Evolutionary conservation across 2,888 invertebrate species (phyloP).

Genomic region (Hermodice carunculata): DNA sequence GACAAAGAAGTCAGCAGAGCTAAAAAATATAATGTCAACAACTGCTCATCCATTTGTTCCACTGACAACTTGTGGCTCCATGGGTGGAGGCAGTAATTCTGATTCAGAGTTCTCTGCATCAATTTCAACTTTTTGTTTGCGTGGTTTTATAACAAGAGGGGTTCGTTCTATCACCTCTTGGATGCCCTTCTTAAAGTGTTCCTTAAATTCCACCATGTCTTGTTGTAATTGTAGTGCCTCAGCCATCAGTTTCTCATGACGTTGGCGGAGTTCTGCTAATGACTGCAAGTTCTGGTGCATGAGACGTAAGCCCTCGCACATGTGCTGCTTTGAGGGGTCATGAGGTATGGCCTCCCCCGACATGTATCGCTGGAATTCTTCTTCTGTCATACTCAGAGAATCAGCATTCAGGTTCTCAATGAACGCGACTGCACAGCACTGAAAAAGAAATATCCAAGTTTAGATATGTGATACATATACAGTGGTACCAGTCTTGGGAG

Average conservation of each 20-base stretch:
- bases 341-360: slow-evolving; percentile 90
- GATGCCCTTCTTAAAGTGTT: slow-evolving; percentile 82
- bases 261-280: slow-evolving; percentile 77
- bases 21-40: too few species aligned
- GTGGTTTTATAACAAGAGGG: slow-evolving; percentile 72
- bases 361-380: slow-evolving; percentile 95
- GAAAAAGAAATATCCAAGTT: slow-evolving; percentile 51
- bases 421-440: slow-evolving; percentile 98
- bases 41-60: too few species aligned
- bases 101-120: slow-evolving; percentile 73
- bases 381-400: slow-evolving; percentile 89
- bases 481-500: neutral
- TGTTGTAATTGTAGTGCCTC: slow-evolving; percentile 78
- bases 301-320: slow-evolving; percentile 79
- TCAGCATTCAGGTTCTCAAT: slow-evolving; percentile 96
- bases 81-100: slow-evolving; percentile 73
- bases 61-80: slow-evolving; percentile 70
- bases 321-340: slow-evolving; percentile 78
- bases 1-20: too few species aligned
- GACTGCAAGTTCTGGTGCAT: slow-evolving; percentile 83
- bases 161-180: slow-evolving; percentile 80
- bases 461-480: neutral
- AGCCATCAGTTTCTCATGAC: slow-evolving; percentile 76
- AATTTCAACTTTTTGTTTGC: slow-evolving; percentile 75
- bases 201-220: slow-evolving; percentile 82